Base-by-base conservation (phyloP, 2,888 invertebrate species). In the Incurvaria masculella region DNA sequence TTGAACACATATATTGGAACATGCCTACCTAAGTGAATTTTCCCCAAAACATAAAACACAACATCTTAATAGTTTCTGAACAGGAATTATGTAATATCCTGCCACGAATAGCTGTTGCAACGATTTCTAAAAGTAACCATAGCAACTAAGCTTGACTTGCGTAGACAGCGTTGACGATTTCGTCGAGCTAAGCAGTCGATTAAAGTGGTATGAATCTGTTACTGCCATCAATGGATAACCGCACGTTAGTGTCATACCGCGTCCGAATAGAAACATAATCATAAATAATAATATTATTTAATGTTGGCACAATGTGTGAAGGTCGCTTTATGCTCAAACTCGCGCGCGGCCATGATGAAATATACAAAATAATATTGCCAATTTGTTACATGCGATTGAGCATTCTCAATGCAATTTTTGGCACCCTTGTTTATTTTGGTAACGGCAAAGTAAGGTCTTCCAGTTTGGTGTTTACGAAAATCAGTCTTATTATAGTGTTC, bases 321-420 rank as follows among this genome's bases (percentile, higher is more conserved):
- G 33, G 33, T 14, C 33, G 33, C 33, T 33, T 33, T 33, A n/a
- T 53, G 51, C 47, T 41, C 49, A 59, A 60, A 63, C 66, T 68
- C 67, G 69, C 71, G 65, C 65, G 57, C 54, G 52, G 63, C 63
- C 65, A 67, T 72, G 73, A 73, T 69, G 70, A 72, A 64, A 66
- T 54, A 53, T 61, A 57, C 66, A 61, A 65, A n/a, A 66, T 46
- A 42, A 45, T 66, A 75, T 74, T 72, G 73, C 71, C 73, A 72
- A 76, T 76, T 76, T 72, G 72, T 67, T 73, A 65, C 74, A 68
- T 72, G 54, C 76, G 74, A 78, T 76, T 76, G 72, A 73, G 63
- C 73, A 68, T 55, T 63, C 62, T 74, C 72, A 74, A 76, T 74
- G 65, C 68, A 59, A 68, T 69, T 64, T n/a, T 66, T 53, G 62